Evolutionary conservation across 2,797 vertebrate genomes (phyloP).

Genomic region (Semaprochilodus insignis): DNA sequence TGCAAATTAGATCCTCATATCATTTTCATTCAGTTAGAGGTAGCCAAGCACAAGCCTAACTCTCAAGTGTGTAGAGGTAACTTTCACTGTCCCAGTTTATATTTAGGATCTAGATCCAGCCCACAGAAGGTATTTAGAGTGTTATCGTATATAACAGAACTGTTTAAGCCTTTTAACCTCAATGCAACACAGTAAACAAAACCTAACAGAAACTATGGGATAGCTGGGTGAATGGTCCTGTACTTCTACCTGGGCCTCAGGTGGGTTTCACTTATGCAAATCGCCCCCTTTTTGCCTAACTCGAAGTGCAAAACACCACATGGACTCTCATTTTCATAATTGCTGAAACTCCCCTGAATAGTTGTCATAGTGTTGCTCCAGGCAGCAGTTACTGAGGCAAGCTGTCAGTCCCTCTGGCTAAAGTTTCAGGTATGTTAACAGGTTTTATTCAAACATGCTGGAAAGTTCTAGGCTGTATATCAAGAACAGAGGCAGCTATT

Average conservation of each 20-base stretch:
- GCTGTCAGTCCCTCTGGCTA: slow-evolving; percentile 5
- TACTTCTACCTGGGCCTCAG: not conserved
- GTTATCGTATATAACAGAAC: not conserved
- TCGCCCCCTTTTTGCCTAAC: not conserved
- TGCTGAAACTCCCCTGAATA: not conserved
- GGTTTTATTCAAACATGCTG: slow-evolving; percentile 13
- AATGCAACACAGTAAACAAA: not conserved
- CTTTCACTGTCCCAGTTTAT: not conserved
- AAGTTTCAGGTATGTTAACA: slow-evolving; percentile 25
- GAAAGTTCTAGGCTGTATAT: not conserved
- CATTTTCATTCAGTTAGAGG: not conserved
- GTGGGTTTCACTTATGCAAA: slow-evolving; percentile 33
- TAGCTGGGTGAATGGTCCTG: not conserved
- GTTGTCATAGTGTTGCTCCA: not conserved
- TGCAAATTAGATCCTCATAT: not conserved
- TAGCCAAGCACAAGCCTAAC: too few relatives aligned
- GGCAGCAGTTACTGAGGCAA: not conserved
- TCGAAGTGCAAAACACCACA: slow-evolving; percentile 7
- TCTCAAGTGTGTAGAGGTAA: too few relatives aligned
- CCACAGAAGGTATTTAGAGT: not conserved
- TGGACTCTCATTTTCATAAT: slow-evolving; percentile 37
- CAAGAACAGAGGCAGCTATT: not conserved
- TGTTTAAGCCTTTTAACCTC: not conserved
- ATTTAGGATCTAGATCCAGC: not conserved
- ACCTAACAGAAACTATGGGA: too few relatives aligned